Conservation (phyloP, 1,140 invertebrate genomes). For the Lutraria rhynchaena region DNA sequence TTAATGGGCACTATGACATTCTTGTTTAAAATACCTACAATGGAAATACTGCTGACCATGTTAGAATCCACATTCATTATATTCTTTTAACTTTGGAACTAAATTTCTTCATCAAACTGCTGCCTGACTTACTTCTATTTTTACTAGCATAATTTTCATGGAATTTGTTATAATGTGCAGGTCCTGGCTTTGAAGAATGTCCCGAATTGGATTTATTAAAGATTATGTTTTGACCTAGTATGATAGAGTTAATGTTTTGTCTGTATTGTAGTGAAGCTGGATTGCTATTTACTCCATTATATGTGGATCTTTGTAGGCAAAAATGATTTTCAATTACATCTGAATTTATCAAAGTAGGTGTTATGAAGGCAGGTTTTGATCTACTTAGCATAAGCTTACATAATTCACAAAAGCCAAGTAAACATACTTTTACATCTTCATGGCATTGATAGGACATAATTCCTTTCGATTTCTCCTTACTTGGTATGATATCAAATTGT, state of each 20-base stretch:
- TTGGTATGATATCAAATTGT: neutral
- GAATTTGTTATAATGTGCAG: neutral
- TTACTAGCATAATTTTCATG: constrained; percentile 2
- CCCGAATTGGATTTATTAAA: constrained; percentile 23
- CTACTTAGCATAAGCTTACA: no score
- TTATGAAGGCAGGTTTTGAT: neutral
- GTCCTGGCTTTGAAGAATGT: neutral
- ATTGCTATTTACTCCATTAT: constrained; percentile 37
- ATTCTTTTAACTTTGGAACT: constrained; percentile 5
- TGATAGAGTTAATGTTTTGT: constrained; percentile 11
- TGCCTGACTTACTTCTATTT: neutral
- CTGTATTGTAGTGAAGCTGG: constrained; percentile 21
- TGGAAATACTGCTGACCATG: neutral
- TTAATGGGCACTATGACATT: neutral
- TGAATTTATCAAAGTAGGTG: neutral
- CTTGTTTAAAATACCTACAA: neutral
- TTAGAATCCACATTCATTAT: neutral
- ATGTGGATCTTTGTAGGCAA: constrained; percentile 12
- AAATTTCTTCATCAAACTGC: neutral
- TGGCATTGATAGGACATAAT: constrained; percentile 2
- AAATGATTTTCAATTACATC: constrained; percentile 34
- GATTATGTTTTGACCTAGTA: constrained; percentile 24
- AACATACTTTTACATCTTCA: constrained; percentile 15
- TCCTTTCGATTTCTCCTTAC: neutral
- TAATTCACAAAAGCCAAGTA: constrained; percentile 9